Evolutionary conservation across 53 echinoderm and acorn worm species (phyloP), one percentile per base, ranked within the genome.

Genomic region (Mesocentrotus franciscanus): DNA sequence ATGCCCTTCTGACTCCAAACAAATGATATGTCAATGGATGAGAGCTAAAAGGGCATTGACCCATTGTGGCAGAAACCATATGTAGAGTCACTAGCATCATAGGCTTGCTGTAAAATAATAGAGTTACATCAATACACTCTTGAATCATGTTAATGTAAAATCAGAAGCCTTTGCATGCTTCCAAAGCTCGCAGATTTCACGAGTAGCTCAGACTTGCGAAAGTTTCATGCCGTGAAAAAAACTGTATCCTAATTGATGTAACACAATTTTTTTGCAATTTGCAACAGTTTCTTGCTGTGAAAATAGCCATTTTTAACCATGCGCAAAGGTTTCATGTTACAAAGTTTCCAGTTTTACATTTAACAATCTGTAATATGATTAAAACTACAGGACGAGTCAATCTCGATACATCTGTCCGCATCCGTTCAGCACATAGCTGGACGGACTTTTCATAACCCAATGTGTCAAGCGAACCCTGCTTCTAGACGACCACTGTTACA

Each of bases 401-500:
- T 39, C 39, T 42, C 42, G 18, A 42, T 81, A 18, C 36, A 20
- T 42, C 81, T 22, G 81, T 81, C 81, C 20, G 42, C 42, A 81
- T 36, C 81, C 78, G 56, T 24, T 22, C 81, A 81, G 42, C 81
- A n/a, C n/a, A 8, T 35, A 39, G 81, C 81, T 39, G 81, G 85
- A 85, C 85, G 56, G 24, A 85, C 57, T 57, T 49, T n/a, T 27
- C 59, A 27, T 24, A n/a, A 26, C 57, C 29, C 58, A 0, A 56
- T 10, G 87, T 24, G 12, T 84, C 84, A 9, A 84, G 6, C 6
- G 49, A 7, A 36, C 10, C 39, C 59, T 58, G 87, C 27, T 26
- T 58, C 15, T 60, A 93, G 33, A 93, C 93, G 87, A 94, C 95
- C 20, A 79, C 81, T 18, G 62, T 95, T 95, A 96, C 61, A 96